A percentile compares a stretch with the other conserved stretches of the same genome.
Evolutionary conservation across 2,113 vertebrate genomes (phyloP).

Genomic region (Takifugu bimaculatus): DNA sequence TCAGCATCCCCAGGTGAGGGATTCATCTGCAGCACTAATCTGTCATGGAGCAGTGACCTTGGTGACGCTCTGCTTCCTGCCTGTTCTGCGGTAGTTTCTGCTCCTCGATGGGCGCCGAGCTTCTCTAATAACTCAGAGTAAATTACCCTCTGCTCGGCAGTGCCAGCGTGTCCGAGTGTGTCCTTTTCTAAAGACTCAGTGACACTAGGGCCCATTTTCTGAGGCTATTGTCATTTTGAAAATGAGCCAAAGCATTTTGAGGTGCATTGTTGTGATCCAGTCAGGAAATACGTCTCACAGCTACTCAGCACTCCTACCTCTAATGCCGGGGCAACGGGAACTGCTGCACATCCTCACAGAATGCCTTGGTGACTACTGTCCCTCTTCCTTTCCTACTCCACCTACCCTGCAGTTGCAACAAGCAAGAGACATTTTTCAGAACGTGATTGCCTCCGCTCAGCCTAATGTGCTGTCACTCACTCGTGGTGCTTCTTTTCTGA

Average conservation of each 20-base stretch:
- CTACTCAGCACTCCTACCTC: conserved; percentile 23
- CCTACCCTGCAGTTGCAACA: conserved; percentile 21
- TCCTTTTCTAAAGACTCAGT: conserved; percentile 38
- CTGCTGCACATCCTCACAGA: conserved; percentile 3
- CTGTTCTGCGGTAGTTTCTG: conserved; percentile 15
- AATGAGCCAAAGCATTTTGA: conserved; percentile 46
- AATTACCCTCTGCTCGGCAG: conserved; percentile 48
- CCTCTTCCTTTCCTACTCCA: conserved; percentile 31
- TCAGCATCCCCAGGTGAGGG: conserved; percentile 81
- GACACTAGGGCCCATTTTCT: conserved; percentile 50
- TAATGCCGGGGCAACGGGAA: conserved; percentile 12
- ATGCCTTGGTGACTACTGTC: conserved; percentile 8
- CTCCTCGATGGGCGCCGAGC: neutral
- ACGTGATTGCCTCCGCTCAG: neutral
- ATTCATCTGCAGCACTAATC: conserved; percentile 52
- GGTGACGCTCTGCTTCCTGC: conserved; percentile 38
- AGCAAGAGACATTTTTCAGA: conserved; percentile 7
- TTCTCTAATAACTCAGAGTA: conserved; percentile 59
- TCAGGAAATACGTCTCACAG: conserved; percentile 21
- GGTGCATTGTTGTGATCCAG: conserved; percentile 30
- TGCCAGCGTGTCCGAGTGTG: conserved; percentile 33
- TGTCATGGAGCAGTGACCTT: conserved; percentile 66
- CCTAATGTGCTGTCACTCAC: neutral
- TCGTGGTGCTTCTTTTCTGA: conserved; percentile 2
- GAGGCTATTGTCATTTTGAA: conserved; percentile 52